A percentile compares a stretch with the other conserved stretches of the same genome.
Evolutionary conservation across 2,113 vertebrate genomes (phyloP).

Genomic region (Xenopus laevis): DNA sequence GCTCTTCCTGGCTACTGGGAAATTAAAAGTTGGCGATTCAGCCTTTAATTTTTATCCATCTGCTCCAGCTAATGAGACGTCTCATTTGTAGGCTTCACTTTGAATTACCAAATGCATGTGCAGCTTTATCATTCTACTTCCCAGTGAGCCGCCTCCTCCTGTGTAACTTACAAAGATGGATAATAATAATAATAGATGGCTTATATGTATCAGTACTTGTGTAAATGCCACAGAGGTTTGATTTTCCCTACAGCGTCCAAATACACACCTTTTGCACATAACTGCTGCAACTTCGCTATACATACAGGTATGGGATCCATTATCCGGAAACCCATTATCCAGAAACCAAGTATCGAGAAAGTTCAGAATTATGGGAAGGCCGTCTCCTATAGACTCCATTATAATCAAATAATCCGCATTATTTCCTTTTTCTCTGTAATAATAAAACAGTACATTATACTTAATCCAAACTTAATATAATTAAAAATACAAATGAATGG

Average conservation of each 20-base stretch:
- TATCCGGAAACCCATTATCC: too few species aligned
- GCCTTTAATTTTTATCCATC: conserved; percentile 84
- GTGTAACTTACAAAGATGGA: conserved; percentile 55
- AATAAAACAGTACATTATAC: too few species aligned
- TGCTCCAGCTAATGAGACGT: conserved; percentile 79
- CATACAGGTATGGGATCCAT: too few species aligned
- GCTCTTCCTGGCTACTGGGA: conserved; percentile 74
- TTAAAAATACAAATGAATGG: too few species aligned
- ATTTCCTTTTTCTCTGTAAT: too few species aligned
- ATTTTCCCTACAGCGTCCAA: not conserved
- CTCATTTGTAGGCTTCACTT: conserved; percentile 69
- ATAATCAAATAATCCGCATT: too few species aligned
- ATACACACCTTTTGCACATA: not conserved
- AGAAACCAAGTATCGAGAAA: too few species aligned
- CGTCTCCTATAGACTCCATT: too few species aligned
- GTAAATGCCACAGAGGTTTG: not conserved
- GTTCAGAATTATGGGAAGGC: too few species aligned
- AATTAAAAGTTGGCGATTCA: conserved; percentile 80
- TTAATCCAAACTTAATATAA: too few species aligned
- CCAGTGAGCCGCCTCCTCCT: conserved; percentile 57
- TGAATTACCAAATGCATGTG: conserved; percentile 67
- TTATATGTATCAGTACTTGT: conserved; percentile 33
- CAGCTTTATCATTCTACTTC: conserved; percentile 62
- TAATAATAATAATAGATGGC: conserved; percentile 60
- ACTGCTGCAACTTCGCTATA: too few species aligned